Percentiles rank a stretch among this genome's conserved stretches.
These are phyloP conservation scores for Dryas iulia DNA, from an alignment of 1,140 invertebrate genomes.

Conservation along the genomic window DNA sequence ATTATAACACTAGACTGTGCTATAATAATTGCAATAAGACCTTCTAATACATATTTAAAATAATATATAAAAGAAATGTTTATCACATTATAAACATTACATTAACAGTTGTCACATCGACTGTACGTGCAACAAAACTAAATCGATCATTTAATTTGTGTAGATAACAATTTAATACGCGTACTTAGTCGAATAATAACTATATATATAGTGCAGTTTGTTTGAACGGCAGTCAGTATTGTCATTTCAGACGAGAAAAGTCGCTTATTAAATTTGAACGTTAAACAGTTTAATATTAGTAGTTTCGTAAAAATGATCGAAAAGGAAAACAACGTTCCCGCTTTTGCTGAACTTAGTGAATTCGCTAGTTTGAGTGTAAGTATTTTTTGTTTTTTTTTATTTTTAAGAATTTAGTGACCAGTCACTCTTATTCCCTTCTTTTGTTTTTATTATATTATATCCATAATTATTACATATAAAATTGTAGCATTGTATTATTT, in stretches of 20 bases:
- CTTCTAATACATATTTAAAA: no score
- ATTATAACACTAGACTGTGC: no score
- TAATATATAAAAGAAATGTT: no score
- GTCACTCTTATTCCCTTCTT: no score
- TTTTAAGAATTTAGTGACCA: no score
- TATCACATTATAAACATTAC: no score
- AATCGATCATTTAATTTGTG: conserved; percentile 12
- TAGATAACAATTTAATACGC: conserved; percentile 13
- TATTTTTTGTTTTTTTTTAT: conserved; percentile 25
- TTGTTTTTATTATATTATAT: neutral
- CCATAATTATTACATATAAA: no score
- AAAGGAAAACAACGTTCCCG: conserved; percentile 29
- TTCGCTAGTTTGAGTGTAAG: conserved; percentile 49
- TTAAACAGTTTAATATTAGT: neutral
- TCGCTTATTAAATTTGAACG: neutral
- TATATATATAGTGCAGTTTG: conserved; percentile 5
- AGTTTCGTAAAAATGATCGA: conserved; percentile 16
- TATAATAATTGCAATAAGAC: no score
- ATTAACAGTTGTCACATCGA: neutral
- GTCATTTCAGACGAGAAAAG: conserved; percentile 3
- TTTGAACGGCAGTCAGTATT: conserved; percentile 8
- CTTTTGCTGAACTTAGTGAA: conserved; percentile 47
- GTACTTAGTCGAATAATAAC: conserved; percentile 9
- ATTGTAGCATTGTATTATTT: no score
- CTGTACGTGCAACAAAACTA: neutral